A percentile compares a stretch with the other conserved stretches of the same genome.
These are phyloP conservation scores for Bagarius yarrelli DNA, from an alignment of 2,113 vertebrate genomes.

Conservation along the genomic window DNA sequence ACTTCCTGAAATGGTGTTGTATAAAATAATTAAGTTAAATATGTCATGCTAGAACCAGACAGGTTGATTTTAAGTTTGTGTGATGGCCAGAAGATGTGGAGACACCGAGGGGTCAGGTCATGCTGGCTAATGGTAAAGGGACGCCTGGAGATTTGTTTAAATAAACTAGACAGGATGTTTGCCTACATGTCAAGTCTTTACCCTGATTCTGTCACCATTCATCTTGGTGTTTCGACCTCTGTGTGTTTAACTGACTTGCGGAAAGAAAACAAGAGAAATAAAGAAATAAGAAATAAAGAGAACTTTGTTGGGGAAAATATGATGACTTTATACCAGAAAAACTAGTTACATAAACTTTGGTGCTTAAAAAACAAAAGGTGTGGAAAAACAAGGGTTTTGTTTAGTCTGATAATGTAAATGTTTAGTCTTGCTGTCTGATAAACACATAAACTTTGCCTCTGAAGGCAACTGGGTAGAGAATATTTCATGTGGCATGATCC, in stretches of 20 bases:
- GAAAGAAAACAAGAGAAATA: not conserved
- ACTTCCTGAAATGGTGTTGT: not conserved
- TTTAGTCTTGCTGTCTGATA: not conserved
- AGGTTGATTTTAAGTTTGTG: not conserved
- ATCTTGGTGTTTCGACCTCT: not conserved
- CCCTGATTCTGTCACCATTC: slow-evolving; percentile 30
- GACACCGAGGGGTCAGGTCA: slow-evolving; percentile 10
- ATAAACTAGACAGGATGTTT: slow-evolving; percentile 37
- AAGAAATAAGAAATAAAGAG: not conserved
- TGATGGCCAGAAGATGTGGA: slow-evolving; percentile 13
- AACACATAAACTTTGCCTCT: not conserved
- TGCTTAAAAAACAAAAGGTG: not conserved
- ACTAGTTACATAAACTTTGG: not conserved
- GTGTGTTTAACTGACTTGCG: slow-evolving; percentile 12
- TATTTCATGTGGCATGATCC: too few species aligned
- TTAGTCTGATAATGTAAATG: not conserved
- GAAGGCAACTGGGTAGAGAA: too few species aligned
- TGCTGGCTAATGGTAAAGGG: not conserved
- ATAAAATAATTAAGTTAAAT: not conserved
- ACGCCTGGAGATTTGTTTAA: slow-evolving; percentile 38
- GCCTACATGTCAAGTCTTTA: slow-evolving; percentile 29
- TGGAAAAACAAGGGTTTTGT: not conserved
- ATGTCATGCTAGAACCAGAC: not conserved
- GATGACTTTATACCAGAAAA: slow-evolving; percentile 2
- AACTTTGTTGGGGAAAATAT: not conserved